A percentile compares a stretch with the other conserved stretches of the same genome.
Evolutionary conservation across 2,113 vertebrate genomes (phyloP).

Genomic region (Protomyctophum bolini): DNA sequence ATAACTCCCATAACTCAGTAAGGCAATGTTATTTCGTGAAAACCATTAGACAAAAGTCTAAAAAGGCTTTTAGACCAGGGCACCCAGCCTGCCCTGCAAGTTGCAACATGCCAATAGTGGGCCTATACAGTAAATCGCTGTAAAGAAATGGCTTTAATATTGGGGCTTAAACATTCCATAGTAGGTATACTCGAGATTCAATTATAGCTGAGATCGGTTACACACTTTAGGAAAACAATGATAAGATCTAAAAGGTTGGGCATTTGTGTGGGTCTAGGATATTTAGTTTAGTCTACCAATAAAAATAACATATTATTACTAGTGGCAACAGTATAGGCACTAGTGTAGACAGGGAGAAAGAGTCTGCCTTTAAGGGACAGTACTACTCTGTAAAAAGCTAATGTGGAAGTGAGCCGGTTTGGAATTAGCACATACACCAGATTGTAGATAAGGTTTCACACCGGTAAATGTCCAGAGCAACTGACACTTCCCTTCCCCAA

Average conservation of each 20-base stretch:
- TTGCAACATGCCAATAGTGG: not conserved
- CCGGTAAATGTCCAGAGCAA: conserved; percentile 55
- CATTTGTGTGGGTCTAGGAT: not conserved
- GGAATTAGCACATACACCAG: conserved; percentile 60
- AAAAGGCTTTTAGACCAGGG: not conserved
- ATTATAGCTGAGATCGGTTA: not conserved
- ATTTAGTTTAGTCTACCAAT: not conserved
- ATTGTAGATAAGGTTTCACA: conserved; percentile 70
- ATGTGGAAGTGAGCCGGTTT: conserved; percentile 34
- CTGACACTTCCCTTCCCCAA: conserved; percentile 58
- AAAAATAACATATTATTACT: conserved; percentile 25
- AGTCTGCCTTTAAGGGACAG: conserved; percentile 14
- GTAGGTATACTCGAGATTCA: not conserved
- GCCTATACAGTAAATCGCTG: not conserved
- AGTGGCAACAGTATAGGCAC: conserved; percentile 4
- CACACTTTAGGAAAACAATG: not conserved
- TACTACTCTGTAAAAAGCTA: conserved; percentile 13
- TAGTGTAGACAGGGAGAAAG: conserved; percentile 5
- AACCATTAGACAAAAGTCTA: not conserved
- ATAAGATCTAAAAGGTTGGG: not conserved
- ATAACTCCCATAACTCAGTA: not conserved
- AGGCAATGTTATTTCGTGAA: not conserved
- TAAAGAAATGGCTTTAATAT: not conserved
- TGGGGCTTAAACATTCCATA: not conserved
- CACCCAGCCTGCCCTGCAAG: not conserved